Evolutionary conservation across 2,113 vertebrate genomes (phyloP), one percentile per base, ranked within the genome.

Genomic region (Atlantisia rogersi): DNA sequence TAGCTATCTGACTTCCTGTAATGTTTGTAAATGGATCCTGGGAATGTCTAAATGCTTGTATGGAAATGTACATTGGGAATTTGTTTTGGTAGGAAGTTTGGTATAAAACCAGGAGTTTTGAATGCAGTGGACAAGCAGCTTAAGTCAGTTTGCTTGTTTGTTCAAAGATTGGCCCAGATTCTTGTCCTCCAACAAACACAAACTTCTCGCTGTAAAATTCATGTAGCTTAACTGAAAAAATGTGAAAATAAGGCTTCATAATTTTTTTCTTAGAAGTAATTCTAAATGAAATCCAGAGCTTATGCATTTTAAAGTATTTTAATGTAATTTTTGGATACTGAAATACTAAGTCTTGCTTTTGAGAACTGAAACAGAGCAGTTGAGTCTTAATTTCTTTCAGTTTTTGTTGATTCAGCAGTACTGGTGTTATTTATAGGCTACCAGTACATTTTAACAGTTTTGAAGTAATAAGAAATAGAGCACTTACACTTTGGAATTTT

Each of bases 401-500:
- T 8, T 85, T 75, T 93, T 82, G 64, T 63, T 94, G 68, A 70
- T 80, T 91, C 53, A 96, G 71, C 78, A 89, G 68, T 58, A 40
- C 53, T 92, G 62, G 12, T 90, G 89, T 96, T 79, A 76, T 85
- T 91, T 71, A 58, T 64, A 92, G 50, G 31, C 83, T 79, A 85
- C 65, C 68, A 82, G 67, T 37, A 40, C 58, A 28, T 83, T 71
- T 95, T 91, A 89, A 75, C 13, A 25, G 32, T 46, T 63, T 83
- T 75, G 73, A 76, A 81, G 20, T 88, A 90, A 20, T 63, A 86
- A 92, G 53, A 92, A 74, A 79, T 90, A 73, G 81, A 84, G 62
- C 37, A 39, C 53, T 55, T 55, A 31, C 2, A 28, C 28, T 55
- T 75, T 94, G 53, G 85, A 69, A 67, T 86, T 88, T 69, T 92